These are phyloP conservation scores for Strix occidentalis DNA, from an alignment of 2,797 vertebrate species.

Conservation along the genomic window DNA sequence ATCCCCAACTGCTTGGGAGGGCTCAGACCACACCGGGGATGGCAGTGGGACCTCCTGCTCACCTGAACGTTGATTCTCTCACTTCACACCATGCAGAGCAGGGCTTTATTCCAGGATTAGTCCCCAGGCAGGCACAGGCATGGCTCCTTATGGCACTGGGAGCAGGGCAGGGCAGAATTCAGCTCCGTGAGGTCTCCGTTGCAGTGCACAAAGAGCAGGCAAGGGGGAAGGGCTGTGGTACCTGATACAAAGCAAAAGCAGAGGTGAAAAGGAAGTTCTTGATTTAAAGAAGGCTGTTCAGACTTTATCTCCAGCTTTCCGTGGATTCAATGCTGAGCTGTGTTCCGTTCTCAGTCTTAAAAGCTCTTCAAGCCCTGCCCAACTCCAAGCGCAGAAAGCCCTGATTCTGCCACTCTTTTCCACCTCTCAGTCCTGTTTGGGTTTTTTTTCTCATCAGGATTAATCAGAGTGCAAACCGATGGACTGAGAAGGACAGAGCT, in stretches of 20 bases:
- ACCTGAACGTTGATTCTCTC: rapidly evolving
- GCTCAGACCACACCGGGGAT: neutral
- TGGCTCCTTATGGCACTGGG: neutral
- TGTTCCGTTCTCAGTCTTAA: neutral
- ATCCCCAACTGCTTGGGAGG: neutral
- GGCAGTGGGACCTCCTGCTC: neutral
- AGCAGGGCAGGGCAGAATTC: neutral
- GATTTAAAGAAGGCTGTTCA: neutral
- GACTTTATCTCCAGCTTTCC: neutral
- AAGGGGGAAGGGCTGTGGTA: neutral
- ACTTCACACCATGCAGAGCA: neutral
- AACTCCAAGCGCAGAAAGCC: neutral
- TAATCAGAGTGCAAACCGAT: neutral
- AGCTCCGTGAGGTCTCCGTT: rapidly evolving
- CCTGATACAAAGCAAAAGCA: neutral
- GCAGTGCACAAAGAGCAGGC: neutral
- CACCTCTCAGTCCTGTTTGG: neutral
- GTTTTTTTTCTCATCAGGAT: neutral
- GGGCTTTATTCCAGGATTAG: neutral
- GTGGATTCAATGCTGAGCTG: neutral
- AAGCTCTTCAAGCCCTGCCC: neutral
- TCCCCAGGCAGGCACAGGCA: neutral
- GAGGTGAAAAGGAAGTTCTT: neutral
- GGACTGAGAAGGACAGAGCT: neutral
- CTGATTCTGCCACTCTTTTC: neutral